These are phyloP conservation scores for Melanerpes aurifrons DNA, from an alignment of 2,113 vertebrate species.

Conservation along the genomic window DNA sequence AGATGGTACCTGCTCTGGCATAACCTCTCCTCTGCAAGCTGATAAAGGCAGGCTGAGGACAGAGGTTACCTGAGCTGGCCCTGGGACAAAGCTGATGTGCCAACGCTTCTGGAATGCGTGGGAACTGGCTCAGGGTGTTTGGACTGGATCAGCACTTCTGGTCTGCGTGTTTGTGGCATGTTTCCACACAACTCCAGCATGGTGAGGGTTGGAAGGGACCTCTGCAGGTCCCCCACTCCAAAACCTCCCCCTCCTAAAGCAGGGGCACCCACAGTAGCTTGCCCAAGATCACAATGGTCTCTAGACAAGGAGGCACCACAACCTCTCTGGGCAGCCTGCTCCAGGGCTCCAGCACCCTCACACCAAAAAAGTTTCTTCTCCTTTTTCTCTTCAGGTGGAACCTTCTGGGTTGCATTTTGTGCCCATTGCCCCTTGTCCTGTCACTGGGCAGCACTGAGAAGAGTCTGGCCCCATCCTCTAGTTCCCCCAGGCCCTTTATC, in stretches of 20 bases:
- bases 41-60: not conserved
- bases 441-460: no score
- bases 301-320: no score
- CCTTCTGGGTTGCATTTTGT: no score
- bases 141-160: not conserved
- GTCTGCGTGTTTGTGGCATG: accelerated
- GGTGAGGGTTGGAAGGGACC: not conserved
- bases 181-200: not conserved
- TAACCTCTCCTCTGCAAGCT: not conserved
- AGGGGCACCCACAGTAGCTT: not conserved
- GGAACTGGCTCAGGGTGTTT: not conserved
- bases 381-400: no score
- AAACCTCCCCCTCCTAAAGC: not conserved
- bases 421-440: no score
- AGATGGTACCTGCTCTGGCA: not conserved
- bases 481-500: no score
- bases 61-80: constrained; percentile 10
- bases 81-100: not conserved
- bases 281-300: no score
- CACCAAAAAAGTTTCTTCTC: no score
- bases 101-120: not conserved
- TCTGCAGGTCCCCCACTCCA: not conserved
- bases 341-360: no score
- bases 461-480: no score
- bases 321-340: no score